A percentile compares a stretch with the other conserved stretches of the same genome.
These are phyloP conservation scores for Hyperoodon ampullatus DNA, from an alignment of 2,113 vertebrate species.

Conservation along the genomic window DNA sequence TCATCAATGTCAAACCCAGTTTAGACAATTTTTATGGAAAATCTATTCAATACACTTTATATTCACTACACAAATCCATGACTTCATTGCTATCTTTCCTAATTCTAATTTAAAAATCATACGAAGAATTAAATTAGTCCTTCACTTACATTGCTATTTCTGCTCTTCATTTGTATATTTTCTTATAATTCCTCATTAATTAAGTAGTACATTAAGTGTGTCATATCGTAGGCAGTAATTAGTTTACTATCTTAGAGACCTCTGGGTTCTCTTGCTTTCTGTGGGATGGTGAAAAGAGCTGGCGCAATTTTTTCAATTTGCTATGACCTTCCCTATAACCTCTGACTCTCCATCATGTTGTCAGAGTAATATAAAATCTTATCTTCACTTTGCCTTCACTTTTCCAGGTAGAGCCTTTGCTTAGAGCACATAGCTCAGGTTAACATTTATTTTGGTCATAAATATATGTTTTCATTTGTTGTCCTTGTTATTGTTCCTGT, in stretches of 20 bases:
- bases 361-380: not conserved
- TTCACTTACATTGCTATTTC: not conserved
- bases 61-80: not conserved
- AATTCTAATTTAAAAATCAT: not conserved
- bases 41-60: not conserved
- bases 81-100: not conserved
- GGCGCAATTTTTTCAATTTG: not conserved
- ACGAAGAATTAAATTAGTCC: not conserved
- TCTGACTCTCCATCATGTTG: not conserved
- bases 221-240: not conserved
- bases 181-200: constrained; percentile 27
- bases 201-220: not conserved
- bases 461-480: not conserved
- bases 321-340: not conserved
- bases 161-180: not conserved
- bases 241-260: not conserved
- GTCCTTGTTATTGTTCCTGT: not conserved
- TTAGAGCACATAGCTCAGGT: not conserved
- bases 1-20: not conserved
- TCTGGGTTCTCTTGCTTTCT: not conserved
- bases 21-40: not conserved
- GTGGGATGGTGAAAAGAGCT: not conserved
- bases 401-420: not conserved
- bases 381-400: not conserved
- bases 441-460: not conserved